Base-by-base conservation (phyloP, 2,888 invertebrate species). In the Heliconius erato region DNA sequence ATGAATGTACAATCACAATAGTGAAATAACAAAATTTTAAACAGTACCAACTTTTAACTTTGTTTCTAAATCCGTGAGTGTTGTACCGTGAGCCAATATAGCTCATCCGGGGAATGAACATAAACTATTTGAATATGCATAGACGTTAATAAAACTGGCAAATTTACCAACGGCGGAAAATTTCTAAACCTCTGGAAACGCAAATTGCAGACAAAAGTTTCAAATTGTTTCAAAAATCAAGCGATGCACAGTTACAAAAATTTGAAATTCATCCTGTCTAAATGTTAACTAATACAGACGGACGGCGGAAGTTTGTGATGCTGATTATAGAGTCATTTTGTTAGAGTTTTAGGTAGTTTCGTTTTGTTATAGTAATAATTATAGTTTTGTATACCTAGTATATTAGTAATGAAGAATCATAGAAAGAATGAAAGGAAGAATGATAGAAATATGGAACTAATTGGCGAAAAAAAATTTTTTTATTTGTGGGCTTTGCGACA, bases 51-150 rank as follows among this genome's bases (percentile, higher is more conserved):
- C 65, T 63, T 44, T 78, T 84, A 82, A 16, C n/a, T 77, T 69
- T 63, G 44, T 26, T 81, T 84, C 28, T 65, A 79, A 84, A 87
- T 86, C 85, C 26, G 63, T 26, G 77, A 86, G 84, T 84, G 76
- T 85, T 85, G 78, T 84, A 68, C 63, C 85, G 88, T 87, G 82
- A 83, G 79, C 84, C 84, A 81, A 87, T 88, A 85, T 86, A 90
- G 87, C 89, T 88, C 84, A 85, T 85, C 86, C 85, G 82, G 82
- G 77, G 87, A 92, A 90, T 91, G 90, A 90, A 91, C 89, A 89
- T 87, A 84, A 90, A 91, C 92, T 91, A 86, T 89, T 92, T 92
- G 89, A 92, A 93, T 93, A 94, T 94, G 92, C 93, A 94, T 91
- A 89, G 89, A 88, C 90, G 86, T 90, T 92, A 92, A 92, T 93